Base-by-base conservation (phyloP, 1,140 invertebrate species). In the Leptonema lineaticorne region DNA sequence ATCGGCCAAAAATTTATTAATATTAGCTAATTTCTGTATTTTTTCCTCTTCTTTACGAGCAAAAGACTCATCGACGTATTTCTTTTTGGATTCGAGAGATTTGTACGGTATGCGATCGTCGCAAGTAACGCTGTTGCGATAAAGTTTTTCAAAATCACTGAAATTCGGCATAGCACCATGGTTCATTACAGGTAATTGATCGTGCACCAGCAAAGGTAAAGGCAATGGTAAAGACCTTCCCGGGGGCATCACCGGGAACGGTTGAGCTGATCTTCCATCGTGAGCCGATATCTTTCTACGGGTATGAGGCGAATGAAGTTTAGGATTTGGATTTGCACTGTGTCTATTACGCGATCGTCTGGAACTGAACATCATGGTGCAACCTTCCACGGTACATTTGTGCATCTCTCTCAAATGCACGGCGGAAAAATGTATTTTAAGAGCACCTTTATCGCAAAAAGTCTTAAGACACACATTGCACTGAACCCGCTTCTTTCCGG, bases 351-450 rank as follows among this genome's bases (percentile, higher is more conserved):
- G 81, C 64, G 89, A 89, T 46, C 89, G 87, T 22, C 89, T 78
- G 33, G 90, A 91, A 69, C 89, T 88, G 78, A 93, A 93, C 73
- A 92, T 87, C 84, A 91, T 90, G n/a, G 87, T 87, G 79, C 92
- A 93, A 41, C 90, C 90, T 65, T 87, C 85, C 29, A 91, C 86
- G 20, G 89, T 90, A 81, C 91, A 93, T 75, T 88, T 86, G 79
- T 89, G 90, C 88, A 92, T 88, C 77, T 91, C 89, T 5, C 86
- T 78, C 57, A 89, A 75, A 76, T 94, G 92, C 37, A 99, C 98
- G 0, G 97, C 97, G 59, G 96, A 98, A 77, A 98, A 99, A 77
- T 99, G 98, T 29, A 99, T 99, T 83, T 99, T 99, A 5, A 99
- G 84, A 6, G 98, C 98, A 60, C 96, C 96, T 82, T 99, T 99